Evolutionary conservation across 2,888 invertebrate species (phyloP).

Genomic region (Stenurella melanura): DNA sequence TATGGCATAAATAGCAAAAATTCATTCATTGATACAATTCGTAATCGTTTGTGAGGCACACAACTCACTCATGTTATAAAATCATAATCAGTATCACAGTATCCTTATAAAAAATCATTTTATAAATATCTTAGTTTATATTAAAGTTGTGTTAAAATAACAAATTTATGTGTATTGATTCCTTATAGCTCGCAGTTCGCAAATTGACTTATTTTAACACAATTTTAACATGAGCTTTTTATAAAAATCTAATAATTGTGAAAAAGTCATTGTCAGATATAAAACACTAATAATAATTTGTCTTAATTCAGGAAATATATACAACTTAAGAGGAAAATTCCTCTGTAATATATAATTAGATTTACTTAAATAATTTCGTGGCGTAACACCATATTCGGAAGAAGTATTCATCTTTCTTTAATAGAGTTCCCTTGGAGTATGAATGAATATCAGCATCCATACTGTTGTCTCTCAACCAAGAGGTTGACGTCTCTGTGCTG

Average conservation of each 20-base stretch:
- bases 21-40: slow-evolving; percentile 40
- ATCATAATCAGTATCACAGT: slow-evolving; percentile 65
- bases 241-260: slow-evolving; percentile 43
- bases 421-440: slow-evolving; percentile 89
- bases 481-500: slow-evolving; percentile 94
- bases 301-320: slow-evolving; percentile 60
- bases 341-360: slow-evolving; percentile 38
- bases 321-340: slow-evolving; percentile 56
- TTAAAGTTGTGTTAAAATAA: slow-evolving; percentile 50
- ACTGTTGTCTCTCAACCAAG: slow-evolving; percentile 94
- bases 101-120: slow-evolving; percentile 55
- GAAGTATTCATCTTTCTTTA: slow-evolving; percentile 94
- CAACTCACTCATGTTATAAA: slow-evolving; percentile 46
- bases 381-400: slow-evolving; percentile 95
- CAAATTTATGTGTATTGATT: slow-evolving; percentile 34
- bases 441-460: slow-evolving; percentile 95
- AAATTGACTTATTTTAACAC: slow-evolving; percentile 50
- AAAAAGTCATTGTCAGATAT: slow-evolving; percentile 53
- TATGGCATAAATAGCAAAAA: slow-evolving; percentile 39
- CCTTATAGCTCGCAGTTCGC: slow-evolving; percentile 60
- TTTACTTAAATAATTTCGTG: slow-evolving; percentile 86
- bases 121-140: slow-evolving; percentile 45
- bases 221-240: slow-evolving; percentile 45
- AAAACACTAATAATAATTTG: slow-evolving; percentile 53
- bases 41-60: slow-evolving; percentile 52